phyloP scores from a whole-genome alignment of 1,140 invertebrate species.

The Sesamia nonagrioides region DNA sequence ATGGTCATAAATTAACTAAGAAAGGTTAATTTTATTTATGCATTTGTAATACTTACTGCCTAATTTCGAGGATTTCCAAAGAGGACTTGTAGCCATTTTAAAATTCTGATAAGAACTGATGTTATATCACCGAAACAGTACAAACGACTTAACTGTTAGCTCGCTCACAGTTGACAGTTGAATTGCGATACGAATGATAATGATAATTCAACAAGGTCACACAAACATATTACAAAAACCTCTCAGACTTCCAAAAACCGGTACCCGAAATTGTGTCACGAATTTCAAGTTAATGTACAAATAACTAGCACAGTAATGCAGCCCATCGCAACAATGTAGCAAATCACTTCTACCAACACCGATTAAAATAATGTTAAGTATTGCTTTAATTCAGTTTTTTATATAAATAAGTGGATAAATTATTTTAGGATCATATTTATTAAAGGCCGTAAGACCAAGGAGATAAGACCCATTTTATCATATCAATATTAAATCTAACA shows the following conservation, averaged over 20 bases:
- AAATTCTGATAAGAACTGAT: constrained; percentile 37
- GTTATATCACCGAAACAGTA: constrained; percentile 36
- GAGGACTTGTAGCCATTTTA: constrained; percentile 67
- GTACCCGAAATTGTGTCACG: constrained; percentile 28
- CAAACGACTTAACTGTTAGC: background rate
- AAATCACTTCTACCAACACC: constrained; percentile 3
- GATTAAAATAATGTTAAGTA: background rate
- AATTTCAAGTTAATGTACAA: background rate
- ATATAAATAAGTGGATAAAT: background rate
- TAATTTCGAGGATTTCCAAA: constrained; percentile 71
- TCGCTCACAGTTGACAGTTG: constrained; percentile 50
- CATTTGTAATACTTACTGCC: constrained; percentile 63
- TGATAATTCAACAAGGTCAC: constrained; percentile 63
- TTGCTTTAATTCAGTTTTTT: constrained; percentile 16
- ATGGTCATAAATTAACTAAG: background rate
- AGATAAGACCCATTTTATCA: background rate
- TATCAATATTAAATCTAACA: background rate
- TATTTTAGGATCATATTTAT: background rate
- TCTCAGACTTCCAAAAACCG: constrained; percentile 32
- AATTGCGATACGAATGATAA: constrained; percentile 58
- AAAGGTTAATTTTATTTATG: background rate
- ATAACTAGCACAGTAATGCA: background rate
- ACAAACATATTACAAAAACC: constrained; percentile 33
- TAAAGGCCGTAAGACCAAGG: background rate
- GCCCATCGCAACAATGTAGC: background rate